Evolutionary conservation across 2,888 invertebrate species (phyloP).

Genomic region (Cremastobaeus sp.): DNA sequence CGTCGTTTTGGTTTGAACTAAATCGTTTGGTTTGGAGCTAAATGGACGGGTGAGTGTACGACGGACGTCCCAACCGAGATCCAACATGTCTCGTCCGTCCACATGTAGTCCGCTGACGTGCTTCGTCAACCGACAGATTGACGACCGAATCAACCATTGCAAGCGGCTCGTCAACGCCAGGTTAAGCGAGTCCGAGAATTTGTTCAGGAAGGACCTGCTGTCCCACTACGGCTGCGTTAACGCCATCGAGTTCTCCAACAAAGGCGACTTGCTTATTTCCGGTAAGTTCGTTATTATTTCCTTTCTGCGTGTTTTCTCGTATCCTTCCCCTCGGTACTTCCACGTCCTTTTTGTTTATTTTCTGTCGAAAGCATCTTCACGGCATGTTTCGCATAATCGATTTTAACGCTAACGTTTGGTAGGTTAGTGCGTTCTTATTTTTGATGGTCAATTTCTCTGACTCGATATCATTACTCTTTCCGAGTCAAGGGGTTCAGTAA

Average conservation of each 20-base stretch:
- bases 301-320: background rate
- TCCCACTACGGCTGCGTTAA: conserved; percentile 98
- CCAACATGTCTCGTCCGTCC: conserved; percentile 78
- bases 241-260: conserved; percentile 94
- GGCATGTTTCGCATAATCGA: no score
- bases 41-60: conserved; percentile 2
- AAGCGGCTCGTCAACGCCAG: conserved; percentile 82
- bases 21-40: background rate
- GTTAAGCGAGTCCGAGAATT: conserved; percentile 84
- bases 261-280: conserved; percentile 92
- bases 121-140: conserved; percentile 82
- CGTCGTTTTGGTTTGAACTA: background rate
- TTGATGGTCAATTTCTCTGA: background rate
- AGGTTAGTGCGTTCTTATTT: conserved; percentile 4
- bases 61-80: background rate
- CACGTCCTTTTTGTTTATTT: background rate
- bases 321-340: background rate
- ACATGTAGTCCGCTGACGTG: conserved; percentile 82
- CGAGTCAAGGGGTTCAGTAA: background rate
- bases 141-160: conserved; percentile 81
- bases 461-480: conserved; percentile 14
- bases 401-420: background rate
- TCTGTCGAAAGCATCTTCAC: no score
- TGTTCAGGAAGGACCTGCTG: conserved; percentile 90
- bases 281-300: conserved; percentile 81